Conservation (phyloP, 2,113 vertebrate species). For the Heptranchias perlo region DNA sequence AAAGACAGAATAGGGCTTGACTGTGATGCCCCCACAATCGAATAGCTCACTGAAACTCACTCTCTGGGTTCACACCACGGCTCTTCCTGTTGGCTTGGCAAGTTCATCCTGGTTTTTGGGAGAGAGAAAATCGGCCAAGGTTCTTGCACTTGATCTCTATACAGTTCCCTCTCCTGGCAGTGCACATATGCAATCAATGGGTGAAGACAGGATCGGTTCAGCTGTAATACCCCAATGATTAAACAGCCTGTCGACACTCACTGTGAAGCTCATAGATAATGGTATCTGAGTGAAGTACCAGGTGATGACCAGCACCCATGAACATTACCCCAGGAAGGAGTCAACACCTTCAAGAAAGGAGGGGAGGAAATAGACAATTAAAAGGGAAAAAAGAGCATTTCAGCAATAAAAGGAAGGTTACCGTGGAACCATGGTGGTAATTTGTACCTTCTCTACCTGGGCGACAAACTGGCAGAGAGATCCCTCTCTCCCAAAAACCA, state of each 20-base stretch:
- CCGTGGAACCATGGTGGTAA: not conserved
- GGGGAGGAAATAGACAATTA: not conserved
- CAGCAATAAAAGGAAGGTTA: not conserved
- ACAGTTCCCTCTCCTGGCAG: not conserved
- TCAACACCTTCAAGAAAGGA: not conserved
- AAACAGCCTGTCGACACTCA: not conserved
- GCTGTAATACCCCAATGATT: not conserved
- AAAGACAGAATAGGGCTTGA: not conserved
- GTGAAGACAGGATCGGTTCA: not conserved
- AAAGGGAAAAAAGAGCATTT: not conserved
- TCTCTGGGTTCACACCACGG: not conserved
- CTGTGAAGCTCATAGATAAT: not conserved
- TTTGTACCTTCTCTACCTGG: not conserved
- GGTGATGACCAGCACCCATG: not conserved
- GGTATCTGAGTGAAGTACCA: not conserved
- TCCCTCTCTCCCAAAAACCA: not conserved
- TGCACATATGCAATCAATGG: not conserved
- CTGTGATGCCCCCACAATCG: not conserved
- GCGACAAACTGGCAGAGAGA: not conserved
- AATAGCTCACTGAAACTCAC: not conserved
- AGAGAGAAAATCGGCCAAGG: not conserved
- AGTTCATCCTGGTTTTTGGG: not conserved
- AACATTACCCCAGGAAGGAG: not conserved
- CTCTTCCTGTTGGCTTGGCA: not conserved
- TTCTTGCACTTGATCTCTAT: not conserved